These are phyloP conservation scores for Acrocephalus kingi DNA, from an alignment of 2,113 vertebrate genomes.

Conservation along the genomic window DNA sequence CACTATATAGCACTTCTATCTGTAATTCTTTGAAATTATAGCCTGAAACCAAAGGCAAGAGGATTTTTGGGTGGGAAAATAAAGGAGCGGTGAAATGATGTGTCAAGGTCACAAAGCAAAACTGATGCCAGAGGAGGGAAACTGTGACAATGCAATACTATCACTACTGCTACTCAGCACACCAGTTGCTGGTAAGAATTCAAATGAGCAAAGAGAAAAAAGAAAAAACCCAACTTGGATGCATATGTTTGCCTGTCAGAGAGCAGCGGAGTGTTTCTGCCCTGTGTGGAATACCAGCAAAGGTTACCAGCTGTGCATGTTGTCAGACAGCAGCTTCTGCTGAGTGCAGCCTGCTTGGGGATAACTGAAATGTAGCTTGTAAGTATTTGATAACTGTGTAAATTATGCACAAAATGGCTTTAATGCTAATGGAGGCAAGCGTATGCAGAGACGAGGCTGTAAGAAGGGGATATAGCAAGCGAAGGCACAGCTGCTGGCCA, in stretches of 20 bases:
- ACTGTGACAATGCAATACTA: fast-evolving
- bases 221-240: background rate
- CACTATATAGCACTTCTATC: fast-evolving
- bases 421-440: background rate
- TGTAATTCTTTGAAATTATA: background rate
- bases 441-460: background rate
- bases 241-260: constrained; percentile 40
- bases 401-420: constrained; percentile 44
- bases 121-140: background rate
- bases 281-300: constrained; percentile 42
- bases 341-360: constrained; percentile 22
- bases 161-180: background rate
- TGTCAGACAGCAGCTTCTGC: constrained; percentile 37
- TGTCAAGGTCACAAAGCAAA: background rate
- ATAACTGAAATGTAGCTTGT: constrained; percentile 2
- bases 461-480: background rate
- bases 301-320: constrained; percentile 63
- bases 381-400: constrained; percentile 37
- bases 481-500: background rate
- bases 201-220: constrained; percentile 13
- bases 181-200: constrained; percentile 12
- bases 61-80: background rate
- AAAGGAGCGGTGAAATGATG: background rate
- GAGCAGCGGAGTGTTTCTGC: background rate
- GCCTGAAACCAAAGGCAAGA: background rate